phyloP scores from a whole-genome alignment of 2,797 vertebrate species.

The Phoebastria nigripes region DNA sequence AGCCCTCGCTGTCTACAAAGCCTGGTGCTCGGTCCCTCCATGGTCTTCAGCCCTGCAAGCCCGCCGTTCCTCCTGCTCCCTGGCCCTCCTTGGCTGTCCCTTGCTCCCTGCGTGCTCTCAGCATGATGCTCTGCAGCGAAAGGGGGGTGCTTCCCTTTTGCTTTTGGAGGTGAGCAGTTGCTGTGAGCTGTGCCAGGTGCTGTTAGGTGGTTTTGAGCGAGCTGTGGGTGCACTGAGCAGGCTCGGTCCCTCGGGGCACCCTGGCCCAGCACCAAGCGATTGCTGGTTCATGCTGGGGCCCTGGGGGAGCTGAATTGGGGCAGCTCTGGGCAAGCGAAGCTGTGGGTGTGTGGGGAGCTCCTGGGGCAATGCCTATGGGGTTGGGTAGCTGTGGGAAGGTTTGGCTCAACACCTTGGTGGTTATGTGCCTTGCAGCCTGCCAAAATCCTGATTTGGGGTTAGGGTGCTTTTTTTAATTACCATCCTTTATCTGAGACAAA shows the following conservation, averaged over 20 bases:
- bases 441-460: not conserved
- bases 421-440: not conserved
- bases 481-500: not conserved
- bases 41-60: rapidly evolving
- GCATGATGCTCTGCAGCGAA: rapidly evolving
- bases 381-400: not conserved
- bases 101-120: not conserved
- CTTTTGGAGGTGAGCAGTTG: rapidly evolving
- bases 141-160: not conserved
- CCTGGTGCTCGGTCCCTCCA: rapidly evolving
- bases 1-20: not conserved
- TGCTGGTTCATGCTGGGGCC: not conserved
- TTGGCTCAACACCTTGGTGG: not conserved
- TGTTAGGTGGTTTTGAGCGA: not conserved
- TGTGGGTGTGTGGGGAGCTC: rapidly evolving
- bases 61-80: rapidly evolving
- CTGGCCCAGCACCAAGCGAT: not conserved
- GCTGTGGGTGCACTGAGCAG: not conserved
- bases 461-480: not conserved
- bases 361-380: not conserved
- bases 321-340: not conserved
- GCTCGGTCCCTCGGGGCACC: not conserved
- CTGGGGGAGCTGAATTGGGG: not conserved
- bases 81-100: rapidly evolving
- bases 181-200: not conserved